phyloP scores from a whole-genome alignment of 2,797 vertebrate species.

The Dermochelys coriacea region DNA sequence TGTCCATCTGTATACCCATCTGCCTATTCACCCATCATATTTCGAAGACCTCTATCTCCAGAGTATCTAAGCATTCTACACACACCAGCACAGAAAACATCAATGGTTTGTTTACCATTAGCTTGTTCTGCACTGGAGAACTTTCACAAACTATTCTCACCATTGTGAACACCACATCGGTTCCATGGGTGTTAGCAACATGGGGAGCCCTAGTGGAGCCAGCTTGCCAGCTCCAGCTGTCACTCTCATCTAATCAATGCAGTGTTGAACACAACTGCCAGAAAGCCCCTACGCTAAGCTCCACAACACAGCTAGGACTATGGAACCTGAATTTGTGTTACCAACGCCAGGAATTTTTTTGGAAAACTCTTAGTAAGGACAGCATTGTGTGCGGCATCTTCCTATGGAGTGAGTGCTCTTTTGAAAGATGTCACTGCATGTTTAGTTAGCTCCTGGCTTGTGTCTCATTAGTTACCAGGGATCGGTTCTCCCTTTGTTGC shows the following conservation, averaged over 20 bases:
- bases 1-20: fast-evolving
- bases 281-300: not conserved
- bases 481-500: not conserved
- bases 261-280: not conserved
- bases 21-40: fast-evolving
- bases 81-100: fast-evolving
- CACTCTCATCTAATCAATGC: not conserved
- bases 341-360: not conserved
- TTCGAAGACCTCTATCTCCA: fast-evolving
- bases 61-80: not conserved
- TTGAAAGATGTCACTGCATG: fast-evolving
- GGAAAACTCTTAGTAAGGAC: not conserved
- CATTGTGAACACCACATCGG: not conserved
- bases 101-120: not conserved
- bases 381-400: not conserved
- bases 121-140: not conserved
- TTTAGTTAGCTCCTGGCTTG: not conserved
- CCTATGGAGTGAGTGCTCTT: not conserved
- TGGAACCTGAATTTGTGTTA: not conserved
- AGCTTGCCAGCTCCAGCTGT: not conserved
- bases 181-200: fast-evolving
- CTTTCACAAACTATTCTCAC: not conserved
- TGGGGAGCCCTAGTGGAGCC: fast-evolving
- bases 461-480: not conserved
- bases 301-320: fast-evolving